Evolutionary conservation across 2,797 vertebrate species (phyloP), one percentile per base, ranked within the genome.

Genomic region (Cossypha caffra): DNA sequence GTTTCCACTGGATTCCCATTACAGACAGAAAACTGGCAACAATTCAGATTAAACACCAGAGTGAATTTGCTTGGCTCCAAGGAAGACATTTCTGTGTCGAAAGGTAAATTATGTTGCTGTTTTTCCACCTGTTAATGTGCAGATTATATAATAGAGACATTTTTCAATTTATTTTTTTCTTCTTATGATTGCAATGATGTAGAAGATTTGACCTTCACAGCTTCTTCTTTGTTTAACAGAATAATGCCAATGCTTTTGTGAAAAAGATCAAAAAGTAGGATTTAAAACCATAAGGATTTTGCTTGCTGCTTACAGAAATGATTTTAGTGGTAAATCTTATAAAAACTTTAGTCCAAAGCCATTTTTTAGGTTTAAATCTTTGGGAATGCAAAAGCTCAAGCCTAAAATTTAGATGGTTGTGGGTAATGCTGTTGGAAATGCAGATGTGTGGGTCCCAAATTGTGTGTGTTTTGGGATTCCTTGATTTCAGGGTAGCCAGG

Each of bases 91-190:
- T 96, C 87, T 87, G 88, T 82, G 93, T 93, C 55, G 7, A 97
- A 97, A 96, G 61, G 76, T 94, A 95, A 96, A 93, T 90, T 77
- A 85, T 73, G 73, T 78, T 94, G 95, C 95, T 92, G 75, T 93
- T 97, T 97, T 97, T 94, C 89, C 96, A 97, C 96, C 96, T 97
- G 96, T 93, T 97, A 92, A 92, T 91, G 76, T 75, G 69, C 75
- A 78, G 82, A 84, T 95, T 95, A 91, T 95, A 96, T 94, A 95
- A 95, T 85, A 94, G 66, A 92, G 43, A 93, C 38, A 59, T 88
- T 96, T 96, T 80, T 29, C 24, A 38, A 67, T 76, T 84, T 71
- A n/a, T 48, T 94, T 89, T 84, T 84, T 93, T 50, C 28, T 91
- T 62, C 24, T 74, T 72, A 29, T 17, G 50, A 81, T 59, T 67